Evolutionary conservation across 1,140 invertebrate genomes (phyloP), one percentile per base, ranked within the genome.

Genomic region (Olivierus martensii): DNA sequence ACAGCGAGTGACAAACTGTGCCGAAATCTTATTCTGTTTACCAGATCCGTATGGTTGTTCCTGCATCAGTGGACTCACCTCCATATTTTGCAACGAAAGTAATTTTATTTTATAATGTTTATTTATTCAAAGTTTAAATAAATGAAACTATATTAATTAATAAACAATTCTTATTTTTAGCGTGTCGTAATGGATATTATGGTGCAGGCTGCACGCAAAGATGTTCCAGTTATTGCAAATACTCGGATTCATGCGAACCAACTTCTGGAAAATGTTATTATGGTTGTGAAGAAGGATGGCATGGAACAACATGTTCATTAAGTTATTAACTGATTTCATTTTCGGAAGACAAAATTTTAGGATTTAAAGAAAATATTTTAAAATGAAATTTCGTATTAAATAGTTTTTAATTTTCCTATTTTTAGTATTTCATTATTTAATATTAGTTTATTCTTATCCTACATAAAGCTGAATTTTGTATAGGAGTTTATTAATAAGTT

Each of bases 41-140:
- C 56, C 56, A 22, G 49, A 55, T 49, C 56, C 56, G 5, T 58
- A 44, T 35, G 56, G 56, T 2, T 58, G 56, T 47, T 48, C 56
- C 21, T 58, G 56, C 36, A 53, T 49, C 18, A 19, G 53, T 9
- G 56, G 56, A 10, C 55, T 48, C 28, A 45, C n/a, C 9, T 49
- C 45, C 11, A 34, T 49, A 2, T 18, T 17, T 12, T 58, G 56
- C 37, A 44, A 52, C 18, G 9, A 22, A 36, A 19, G 56, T 58
- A 41, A 34, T 14, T 35, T n/a, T 36, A 12, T 42, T 38, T 49
- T 34, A 28, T n/a, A 17, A 43, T 28, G 17, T 35, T 7, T 9
- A 1, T 36, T 18, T 48, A 14, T 6, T 28, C 12, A 44, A 9
- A 17, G 5, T 18, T 14, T 18, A 14, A 7, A 10, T 11, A n/a